A percentile compares a stretch with the other conserved stretches of the same genome.
Conservation (phyloP, 2,797 vertebrate species). For the Catharus ustulatus region DNA sequence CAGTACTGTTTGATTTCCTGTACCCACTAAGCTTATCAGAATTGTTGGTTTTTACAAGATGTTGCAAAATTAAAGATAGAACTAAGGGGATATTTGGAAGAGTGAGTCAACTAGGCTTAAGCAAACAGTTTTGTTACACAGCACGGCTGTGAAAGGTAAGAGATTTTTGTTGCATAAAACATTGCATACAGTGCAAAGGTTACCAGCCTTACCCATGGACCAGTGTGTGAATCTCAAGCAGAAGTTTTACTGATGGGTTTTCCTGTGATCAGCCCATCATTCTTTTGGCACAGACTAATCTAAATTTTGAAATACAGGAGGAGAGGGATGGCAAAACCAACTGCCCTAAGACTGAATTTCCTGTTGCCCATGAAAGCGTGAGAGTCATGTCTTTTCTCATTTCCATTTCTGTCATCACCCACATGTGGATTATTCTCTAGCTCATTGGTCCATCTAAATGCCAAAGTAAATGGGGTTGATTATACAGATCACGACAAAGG, state of each 20-base stretch:
- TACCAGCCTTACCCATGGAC: not conserved
- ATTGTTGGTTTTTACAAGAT: not conserved
- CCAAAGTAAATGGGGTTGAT: not conserved
- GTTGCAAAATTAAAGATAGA: slow-evolving; percentile 26
- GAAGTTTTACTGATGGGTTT: not conserved
- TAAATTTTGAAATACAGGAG: not conserved
- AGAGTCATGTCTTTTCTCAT: not conserved
- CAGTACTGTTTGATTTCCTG: slow-evolving; percentile 50
- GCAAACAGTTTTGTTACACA: not conserved
- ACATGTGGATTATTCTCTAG: not conserved
- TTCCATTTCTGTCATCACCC: not conserved
- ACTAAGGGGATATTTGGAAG: not conserved
- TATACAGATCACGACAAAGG: not conserved
- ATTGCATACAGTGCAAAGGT: not conserved
- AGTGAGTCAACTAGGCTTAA: slow-evolving; percentile 16
- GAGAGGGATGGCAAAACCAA: not conserved
- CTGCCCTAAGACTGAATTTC: not conserved
- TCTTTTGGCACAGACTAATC: not conserved
- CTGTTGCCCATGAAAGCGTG: rapidly evolving
- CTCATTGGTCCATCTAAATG: not conserved
- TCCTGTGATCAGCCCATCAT: not conserved
- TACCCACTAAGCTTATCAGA: slow-evolving; percentile 8
- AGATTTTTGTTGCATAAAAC: not conserved
- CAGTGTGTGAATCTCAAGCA: not conserved
- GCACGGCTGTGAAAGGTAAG: not conserved